Evolutionary conservation across 30 jellyfish, hydroid and myxozoan species (phyloP), one percentile per base, ranked within the genome.

Genomic region (Aurelia coerulea): DNA sequence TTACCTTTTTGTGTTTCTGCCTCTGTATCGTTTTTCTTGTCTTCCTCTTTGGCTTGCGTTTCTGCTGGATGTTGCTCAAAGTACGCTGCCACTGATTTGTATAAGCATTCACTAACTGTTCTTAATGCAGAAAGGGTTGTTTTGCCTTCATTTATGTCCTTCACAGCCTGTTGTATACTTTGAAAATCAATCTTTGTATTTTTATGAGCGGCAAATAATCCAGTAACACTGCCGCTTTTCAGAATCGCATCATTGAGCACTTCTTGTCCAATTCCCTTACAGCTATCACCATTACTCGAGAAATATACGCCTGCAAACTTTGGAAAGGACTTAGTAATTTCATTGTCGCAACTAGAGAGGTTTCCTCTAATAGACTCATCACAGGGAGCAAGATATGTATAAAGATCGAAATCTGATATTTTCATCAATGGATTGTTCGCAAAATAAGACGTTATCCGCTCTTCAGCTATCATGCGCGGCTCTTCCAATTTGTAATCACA

Each of bases 361-460:
- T 83, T 75, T 33, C 92, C 92, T 17, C 92, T 71, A 23, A 83
- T 83, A 49, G 92, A 58, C 33, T 37, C 29, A 10, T 83, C 92
- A 62, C 92, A 83, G n/a, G 86, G 92, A 7, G 92, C 81, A 16
- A 83, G 75, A 71, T 83, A 83, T 60, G 92, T 83, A 79, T 83
- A 83, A 4, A 83, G 39, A 39, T 83, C 92, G 35, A 10, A 83
- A n/a, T 72, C 92, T 2, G 92, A 58, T 67, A 13, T 42, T 12
- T 64, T 56, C 37, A 29, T 50, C 37, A 86, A 56, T 14, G 74
- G 32, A 58, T 16, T 71, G 19, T 83, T 37, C 18, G 67, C 53
- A 65, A 83, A 83, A 35, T 51, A 83, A 7, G 82, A 51, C 58
- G 42, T 46, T 29, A 83, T n/a, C 17, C 11, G 52, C 39, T 68